Conservation (phyloP, 2,113 vertebrate species). For the Bothrops jararaca region DNA sequence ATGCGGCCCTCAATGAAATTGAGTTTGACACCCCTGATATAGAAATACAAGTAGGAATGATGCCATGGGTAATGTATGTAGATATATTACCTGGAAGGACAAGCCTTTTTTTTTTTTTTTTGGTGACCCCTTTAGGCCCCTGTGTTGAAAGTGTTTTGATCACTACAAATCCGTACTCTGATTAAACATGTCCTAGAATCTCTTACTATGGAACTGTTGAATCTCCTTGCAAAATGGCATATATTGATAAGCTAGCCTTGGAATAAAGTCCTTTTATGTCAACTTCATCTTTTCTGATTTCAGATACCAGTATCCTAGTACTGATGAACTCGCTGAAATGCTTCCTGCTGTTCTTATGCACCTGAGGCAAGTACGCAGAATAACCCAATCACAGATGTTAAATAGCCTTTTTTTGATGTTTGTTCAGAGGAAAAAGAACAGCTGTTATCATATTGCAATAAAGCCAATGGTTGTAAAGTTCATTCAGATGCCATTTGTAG, state of each 20-base stretch:
- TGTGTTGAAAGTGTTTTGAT: background rate
- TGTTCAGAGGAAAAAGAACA: background rate
- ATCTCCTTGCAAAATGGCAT: background rate
- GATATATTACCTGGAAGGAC: background rate
- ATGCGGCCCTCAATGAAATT: too few species aligned
- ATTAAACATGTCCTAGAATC: background rate
- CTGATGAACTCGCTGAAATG: slow-evolving; percentile 94
- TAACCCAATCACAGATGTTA: background rate
- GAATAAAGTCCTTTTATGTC: background rate
- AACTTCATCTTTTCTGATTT: slow-evolving; percentile 38
- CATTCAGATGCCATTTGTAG: background rate
- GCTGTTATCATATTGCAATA: background rate
- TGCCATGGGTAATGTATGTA: background rate
- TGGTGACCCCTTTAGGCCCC: background rate
- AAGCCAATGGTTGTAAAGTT: background rate
- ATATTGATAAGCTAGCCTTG: background rate
- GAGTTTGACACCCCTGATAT: too few species aligned
- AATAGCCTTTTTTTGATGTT: background rate
- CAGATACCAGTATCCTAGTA: slow-evolving; percentile 93
- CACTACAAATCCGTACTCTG: background rate
- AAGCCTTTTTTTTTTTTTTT: too few species aligned
- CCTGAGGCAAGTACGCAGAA: slow-evolving; percentile 78
- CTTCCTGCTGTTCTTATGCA: slow-evolving; percentile 85
- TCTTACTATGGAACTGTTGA: background rate
- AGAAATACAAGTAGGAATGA: background rate